Evolutionary conservation across 1,140 invertebrate species (phyloP).

Genomic region (Heterodera carotae): DNA sequence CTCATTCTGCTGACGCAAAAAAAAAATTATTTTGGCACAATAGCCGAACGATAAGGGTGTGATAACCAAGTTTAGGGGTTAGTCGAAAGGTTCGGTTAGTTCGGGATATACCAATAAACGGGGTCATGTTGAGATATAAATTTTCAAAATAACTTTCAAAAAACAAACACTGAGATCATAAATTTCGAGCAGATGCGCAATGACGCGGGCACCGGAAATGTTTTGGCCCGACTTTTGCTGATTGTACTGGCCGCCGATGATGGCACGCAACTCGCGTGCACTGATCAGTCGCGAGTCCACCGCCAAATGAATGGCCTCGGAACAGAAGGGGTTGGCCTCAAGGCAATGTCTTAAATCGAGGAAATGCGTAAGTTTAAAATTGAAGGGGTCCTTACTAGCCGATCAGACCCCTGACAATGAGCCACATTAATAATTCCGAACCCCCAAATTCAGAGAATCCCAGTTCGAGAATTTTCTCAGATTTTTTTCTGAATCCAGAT

Average conservation of each 20-base stretch:
- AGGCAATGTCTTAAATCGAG: conserved; percentile 34
- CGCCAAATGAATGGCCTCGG: conserved; percentile 45
- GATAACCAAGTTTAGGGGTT: too few relatives aligned
- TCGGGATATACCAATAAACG: too few relatives aligned
- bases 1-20: conserved; percentile 39
- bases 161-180: conserved; percentile 31
- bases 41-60: too few relatives aligned
- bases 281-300: conserved; percentile 40
- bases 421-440: too few relatives aligned
- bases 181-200: conserved; percentile 40
- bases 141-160: background rate
- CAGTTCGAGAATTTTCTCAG: too few relatives aligned
- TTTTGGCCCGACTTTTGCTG: conserved; percentile 26
- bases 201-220: conserved; percentile 28
- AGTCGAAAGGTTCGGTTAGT: too few relatives aligned
- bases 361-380: background rate
- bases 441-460: too few relatives aligned
- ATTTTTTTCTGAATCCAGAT: too few relatives aligned
- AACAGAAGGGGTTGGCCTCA: conserved; percentile 40
- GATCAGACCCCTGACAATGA: too few relatives aligned
- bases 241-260: conserved; percentile 16
- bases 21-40: conserved; percentile 1
- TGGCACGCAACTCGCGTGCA: conserved; percentile 29
- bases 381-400: too few relatives aligned
- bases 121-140: too few relatives aligned